Evolutionary conservation across 1,140 invertebrate species (phyloP), one percentile per base, ranked within the genome.

Genomic region (Drosophila ananassae): DNA sequence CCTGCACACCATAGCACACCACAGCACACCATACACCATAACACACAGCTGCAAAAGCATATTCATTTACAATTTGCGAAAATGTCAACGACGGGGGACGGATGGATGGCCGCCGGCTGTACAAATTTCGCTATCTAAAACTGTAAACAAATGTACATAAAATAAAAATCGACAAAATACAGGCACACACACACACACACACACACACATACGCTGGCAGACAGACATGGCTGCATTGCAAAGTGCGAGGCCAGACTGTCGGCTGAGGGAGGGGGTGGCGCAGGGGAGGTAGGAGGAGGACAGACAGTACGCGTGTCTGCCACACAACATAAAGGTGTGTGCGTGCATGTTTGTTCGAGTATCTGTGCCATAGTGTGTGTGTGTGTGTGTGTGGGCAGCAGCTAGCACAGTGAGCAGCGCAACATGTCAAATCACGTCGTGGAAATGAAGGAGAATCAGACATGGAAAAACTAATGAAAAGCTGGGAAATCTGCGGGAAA

Each of bases 71-170:
- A 89, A 89, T 87, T 87, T 87, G 82, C 83, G 79, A 87, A 85
- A 85, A 87, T 87, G 78, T 83, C 82, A 80, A 85, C 80, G 68
- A 75, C 66, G 71, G 30, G 12, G 41, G 50, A 54, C 41, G 28
- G 46, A 64, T 50, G 28, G 46, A 64, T 50, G n/a, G 21, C 53
- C 72, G 79, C 72, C 77, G 77, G 81, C 81, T 85, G 81, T 85
- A 85, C 81, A 85, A 85, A 85, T 87, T 89, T 87, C 67, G 83
- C 82, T 87, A 87, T 87, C 82, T 89, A 89, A 87, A 87, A 89
- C 75, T 87, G 82, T 87, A 89, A 89, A 87, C 83, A 82, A 89
- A 85, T 89, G 82, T 87, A 89, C 83, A 85, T 87, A 82, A 87
- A 87, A 85, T 84, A 77, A 82, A 71, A 85, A 85, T 85, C 78